Evolutionary conservation across 2,113 vertebrate species (phyloP), one percentile per base, ranked within the genome.

Genomic region (Phrynosoma blainvillii): DNA sequence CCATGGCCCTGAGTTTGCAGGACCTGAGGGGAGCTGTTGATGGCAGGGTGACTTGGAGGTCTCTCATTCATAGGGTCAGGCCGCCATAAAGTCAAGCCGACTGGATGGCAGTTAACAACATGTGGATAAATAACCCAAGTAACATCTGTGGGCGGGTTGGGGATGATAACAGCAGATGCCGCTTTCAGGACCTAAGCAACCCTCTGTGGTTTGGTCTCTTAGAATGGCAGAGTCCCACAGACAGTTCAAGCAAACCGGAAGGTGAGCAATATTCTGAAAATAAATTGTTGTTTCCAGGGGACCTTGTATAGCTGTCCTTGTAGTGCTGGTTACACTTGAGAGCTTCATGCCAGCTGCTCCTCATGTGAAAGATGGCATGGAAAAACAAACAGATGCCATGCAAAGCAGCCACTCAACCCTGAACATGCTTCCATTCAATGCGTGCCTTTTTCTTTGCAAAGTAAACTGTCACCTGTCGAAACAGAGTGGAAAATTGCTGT

Each of bases 311-410:
- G 18, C 68, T 36, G 42, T 27, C 18, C 32, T 47, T 11, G 68
- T 4, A 82, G 32, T 27, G n/a, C 27, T n/a, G 74, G 40, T 52
- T 70, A 77, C 59, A 56, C 7, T 9, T 9, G 74, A 77, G 42
- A 77, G 59, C 40, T 84, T 36, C 82, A 36, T 2, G 40, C 42
- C 87, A 83, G 73, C 62, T 88, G 80, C 65, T 56, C 12, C 25
- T 56, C 74, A 66, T 56, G 74, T 56, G 62, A 84, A 84, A 84
- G 74, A 70, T 54, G 74, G 74, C 87, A 68, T 84, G 87, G 87
- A 88, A 88, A 88, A 88, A 78, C 87, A 88, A 88, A 88, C 87
- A 88, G 81, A 59, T 42, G 16, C 32, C 71, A 54, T 42, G 85
- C 66, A 42, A 80, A 80, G 30, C 20, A 30, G 47, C 47, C 68